Percentiles rank a stretch among this genome's conserved stretches.
Conservation (phyloP, 2,797 vertebrate species). For the Malurus splendens region DNA sequence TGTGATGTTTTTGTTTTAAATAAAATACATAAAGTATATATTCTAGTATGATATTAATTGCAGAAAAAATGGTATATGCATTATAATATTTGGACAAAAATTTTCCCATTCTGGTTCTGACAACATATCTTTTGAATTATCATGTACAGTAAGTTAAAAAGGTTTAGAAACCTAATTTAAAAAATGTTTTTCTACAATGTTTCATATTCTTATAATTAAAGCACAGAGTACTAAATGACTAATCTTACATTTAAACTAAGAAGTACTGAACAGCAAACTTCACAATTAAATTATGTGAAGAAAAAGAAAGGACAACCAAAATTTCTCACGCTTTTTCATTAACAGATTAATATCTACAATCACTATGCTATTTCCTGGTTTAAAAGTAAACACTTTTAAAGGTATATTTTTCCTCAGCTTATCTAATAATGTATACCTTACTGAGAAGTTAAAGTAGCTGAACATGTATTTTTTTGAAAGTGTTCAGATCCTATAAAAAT, state of each 20-base stretch:
- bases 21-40: background rate
- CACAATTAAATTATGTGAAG: background rate
- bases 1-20: fast-evolving
- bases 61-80: fast-evolving
- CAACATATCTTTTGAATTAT: background rate
- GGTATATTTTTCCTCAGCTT: background rate
- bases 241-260: background rate
- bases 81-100: background rate
- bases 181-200: background rate
- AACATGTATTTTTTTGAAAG: fast-evolving
- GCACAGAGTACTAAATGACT: background rate
- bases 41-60: background rate
- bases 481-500: background rate
- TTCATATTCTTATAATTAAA: background rate
- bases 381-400: background rate
- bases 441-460: background rate
- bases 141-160: background rate
- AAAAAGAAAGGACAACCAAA: background rate
- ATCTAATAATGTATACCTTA: background rate
- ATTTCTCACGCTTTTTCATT: background rate
- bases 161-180: background rate
- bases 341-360: background rate
- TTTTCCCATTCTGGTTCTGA: background rate
- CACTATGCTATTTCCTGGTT: background rate
- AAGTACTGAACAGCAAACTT: background rate